Evolutionary conservation across 2,888 invertebrate species (phyloP).

Genomic region (Dynastes tityus): DNA sequence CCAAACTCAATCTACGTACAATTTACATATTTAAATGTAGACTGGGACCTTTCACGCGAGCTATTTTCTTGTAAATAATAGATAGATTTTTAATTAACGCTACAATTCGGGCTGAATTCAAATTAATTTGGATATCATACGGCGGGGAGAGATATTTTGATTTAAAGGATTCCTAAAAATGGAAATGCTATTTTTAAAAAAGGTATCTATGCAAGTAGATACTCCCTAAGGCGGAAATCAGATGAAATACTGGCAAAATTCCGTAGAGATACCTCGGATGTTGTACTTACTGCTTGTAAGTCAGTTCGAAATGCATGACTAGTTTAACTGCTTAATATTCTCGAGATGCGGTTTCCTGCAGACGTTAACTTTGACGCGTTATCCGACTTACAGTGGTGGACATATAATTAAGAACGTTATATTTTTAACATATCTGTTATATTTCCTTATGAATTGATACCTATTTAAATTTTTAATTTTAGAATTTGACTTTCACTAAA

Average conservation of each 20-base stretch:
- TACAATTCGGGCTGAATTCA: not conserved
- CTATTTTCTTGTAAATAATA: not conserved
- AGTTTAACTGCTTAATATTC: constrained; percentile 28
- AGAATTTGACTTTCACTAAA: too few relatives aligned
- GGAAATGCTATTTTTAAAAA: not conserved
- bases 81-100: constrained; percentile 8
- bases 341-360: not conserved
- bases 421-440: too few relatives aligned
- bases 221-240: not conserved
- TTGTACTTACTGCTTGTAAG: constrained; percentile 17
- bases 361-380: constrained; percentile 19
- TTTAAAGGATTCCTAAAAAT: too few relatives aligned
- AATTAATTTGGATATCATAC: not conserved
- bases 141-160: too few relatives aligned
- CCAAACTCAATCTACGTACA: constrained; percentile 16
- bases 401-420: too few relatives aligned
- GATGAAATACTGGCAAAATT: constrained; percentile 6
- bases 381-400: not conserved
- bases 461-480: too few relatives aligned
- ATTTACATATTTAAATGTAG: constrained; percentile 41
- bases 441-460: too few relatives aligned
- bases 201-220: not conserved
- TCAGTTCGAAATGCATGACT: not conserved
- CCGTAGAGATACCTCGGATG: constrained; percentile 7
- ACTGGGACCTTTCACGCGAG: not conserved